phyloP scores from a whole-genome alignment of 1,140 invertebrate species.

The Panonychus citri region DNA sequence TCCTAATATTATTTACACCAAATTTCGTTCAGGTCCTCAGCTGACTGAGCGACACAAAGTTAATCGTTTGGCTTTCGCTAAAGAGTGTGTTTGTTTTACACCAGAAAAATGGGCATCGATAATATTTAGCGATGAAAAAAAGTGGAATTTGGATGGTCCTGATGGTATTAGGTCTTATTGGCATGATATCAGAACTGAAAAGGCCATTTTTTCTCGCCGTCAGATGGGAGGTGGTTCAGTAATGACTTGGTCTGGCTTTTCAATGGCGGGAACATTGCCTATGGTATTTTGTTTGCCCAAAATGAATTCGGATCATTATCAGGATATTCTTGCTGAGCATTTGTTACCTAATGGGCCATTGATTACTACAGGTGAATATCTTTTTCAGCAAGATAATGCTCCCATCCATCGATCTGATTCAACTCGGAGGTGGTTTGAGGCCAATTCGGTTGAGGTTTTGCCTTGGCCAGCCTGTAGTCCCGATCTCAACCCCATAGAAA shows the following conservation, averaged over 20 bases:
- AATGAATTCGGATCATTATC: not conserved
- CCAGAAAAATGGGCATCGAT: no score
- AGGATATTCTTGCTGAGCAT: not conserved
- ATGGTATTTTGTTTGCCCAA: not conserved
- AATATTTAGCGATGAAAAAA: no score
- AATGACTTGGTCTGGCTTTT: not conserved
- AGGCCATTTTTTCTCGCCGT: not conserved
- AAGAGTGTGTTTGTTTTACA: no score
- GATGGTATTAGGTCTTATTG: not conserved
- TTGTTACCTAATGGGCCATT: not conserved
- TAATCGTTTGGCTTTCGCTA: no score
- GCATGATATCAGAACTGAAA: not conserved
- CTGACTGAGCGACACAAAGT: no score
- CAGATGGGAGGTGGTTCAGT: not conserved
- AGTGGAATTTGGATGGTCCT: not conserved
- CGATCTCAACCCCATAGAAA: slow-evolving; percentile 7
- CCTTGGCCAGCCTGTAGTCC: slow-evolving; percentile 4
- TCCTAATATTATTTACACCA: no score
- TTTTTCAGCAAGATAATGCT: slow-evolving; percentile 10
- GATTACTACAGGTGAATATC: not conserved
- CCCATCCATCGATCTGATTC: not conserved
- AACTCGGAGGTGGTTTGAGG: not conserved
- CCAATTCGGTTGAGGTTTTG: not conserved
- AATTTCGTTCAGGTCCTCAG: no score
- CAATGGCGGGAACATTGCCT: not conserved